phyloP scores from a whole-genome alignment of 2,113 vertebrate genomes.

The Promerops cafer region DNA sequence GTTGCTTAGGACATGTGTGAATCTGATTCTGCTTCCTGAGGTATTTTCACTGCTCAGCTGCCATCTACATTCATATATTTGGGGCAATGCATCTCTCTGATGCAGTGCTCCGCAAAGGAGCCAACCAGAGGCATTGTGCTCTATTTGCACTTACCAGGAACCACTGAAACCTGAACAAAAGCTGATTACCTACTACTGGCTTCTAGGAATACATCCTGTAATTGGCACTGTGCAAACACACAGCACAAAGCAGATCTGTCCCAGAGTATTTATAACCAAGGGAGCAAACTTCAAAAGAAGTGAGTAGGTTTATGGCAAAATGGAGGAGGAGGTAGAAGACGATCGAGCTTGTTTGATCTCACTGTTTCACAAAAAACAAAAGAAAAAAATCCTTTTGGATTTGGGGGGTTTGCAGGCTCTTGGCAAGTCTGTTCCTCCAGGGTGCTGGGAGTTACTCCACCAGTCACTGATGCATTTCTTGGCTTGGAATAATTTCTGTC shows the following conservation, averaged over 20 bases:
- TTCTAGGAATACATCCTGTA: not conserved
- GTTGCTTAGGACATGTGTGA: not conserved
- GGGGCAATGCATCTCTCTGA: not conserved
- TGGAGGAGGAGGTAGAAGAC: not conserved
- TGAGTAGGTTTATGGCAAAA: not conserved
- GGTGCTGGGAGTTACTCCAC: not conserved
- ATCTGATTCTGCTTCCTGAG: not conserved
- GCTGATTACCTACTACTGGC: not conserved
- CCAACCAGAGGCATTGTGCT: not conserved
- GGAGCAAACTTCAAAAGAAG: not conserved
- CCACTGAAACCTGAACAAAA: not conserved
- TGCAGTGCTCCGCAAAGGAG: not conserved
- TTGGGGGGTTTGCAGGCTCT: not conserved
- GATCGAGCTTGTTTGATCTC: not conserved
- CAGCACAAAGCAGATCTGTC: conserved; percentile 2
- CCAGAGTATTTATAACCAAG: not conserved
- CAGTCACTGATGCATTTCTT: not conserved
- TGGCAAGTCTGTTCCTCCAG: not conserved
- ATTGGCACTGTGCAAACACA: not conserved
- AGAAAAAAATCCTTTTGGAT: not conserved
- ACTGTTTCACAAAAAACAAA: not conserved
- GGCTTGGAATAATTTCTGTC: not conserved
- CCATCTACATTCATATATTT: not conserved
- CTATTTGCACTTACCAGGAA: not conserved
- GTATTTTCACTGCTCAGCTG: not conserved